Base-by-base conservation (phyloP, 2,888 invertebrate species). In the Caenorhabditis parvicauda region DNA sequence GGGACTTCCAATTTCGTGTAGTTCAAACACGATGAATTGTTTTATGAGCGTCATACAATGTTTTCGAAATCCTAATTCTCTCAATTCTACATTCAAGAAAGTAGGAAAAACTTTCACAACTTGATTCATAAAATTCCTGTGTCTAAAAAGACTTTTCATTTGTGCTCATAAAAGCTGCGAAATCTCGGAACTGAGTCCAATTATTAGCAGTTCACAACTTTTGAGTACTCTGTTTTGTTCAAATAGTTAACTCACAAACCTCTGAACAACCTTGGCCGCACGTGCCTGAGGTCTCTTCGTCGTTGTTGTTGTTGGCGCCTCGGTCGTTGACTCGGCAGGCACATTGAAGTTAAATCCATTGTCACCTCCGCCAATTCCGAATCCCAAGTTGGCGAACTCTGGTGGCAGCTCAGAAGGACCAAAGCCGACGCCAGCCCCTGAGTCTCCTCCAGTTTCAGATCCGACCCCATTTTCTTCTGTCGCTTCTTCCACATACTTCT, bases 321-420 rank as follows among this genome's bases (percentile, higher is more conserved):
- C 43, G 5, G 59, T 54, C 3, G 59, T 51, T 9, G 32, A 27
- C 24, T 53, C 53, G 4, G 60, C 67, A 7, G 59, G 61, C 17
- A 58, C 56, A 25, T 56, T 54, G 48, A 70, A 64, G 37, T 54
- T 67, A 45, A 70, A 55, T 45, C 64, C 67, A 38, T 64, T 67
- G 9, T 60, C 59, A 29, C 67, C 64, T 22, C 66, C 66, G 17
- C 62, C 67, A 9, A 68, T 50, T 48, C 64, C 63, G 38, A 72
- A 67, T 21, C 67, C 72, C 25, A 66, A 54, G 25, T 66, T 66
- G 25, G 63, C 65, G 51, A 71, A 68, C 62, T 68, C 71, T 39
- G 71, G 68, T 27, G 71, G 71, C 42, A 71, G 58, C 37, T 70
- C 70, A n/a, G 70, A 64, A 21, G 71, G 68, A 27, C 68, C 71